phyloP scores from a whole-genome alignment of 2,797 vertebrate genomes.

The Siniperca obscura region DNA sequence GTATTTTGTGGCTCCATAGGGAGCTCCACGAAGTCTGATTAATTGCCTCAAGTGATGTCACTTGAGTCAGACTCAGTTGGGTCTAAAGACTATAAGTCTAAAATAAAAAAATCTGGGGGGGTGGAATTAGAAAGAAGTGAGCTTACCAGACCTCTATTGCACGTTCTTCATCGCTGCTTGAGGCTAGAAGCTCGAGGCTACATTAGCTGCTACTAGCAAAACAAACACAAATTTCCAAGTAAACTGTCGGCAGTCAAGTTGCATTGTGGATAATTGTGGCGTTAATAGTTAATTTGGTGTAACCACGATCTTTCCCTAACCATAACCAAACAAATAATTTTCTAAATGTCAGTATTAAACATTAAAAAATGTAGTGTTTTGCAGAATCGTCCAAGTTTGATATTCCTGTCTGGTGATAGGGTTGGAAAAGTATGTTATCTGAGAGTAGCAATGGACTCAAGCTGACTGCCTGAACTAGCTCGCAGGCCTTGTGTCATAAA shows the following conservation, averaged over 20 bases:
- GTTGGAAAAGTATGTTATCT: neutral
- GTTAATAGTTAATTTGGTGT: neutral
- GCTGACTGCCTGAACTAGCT: neutral
- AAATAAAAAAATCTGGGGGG: neutral
- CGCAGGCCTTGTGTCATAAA: constrained; percentile 43
- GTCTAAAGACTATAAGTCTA: neutral
- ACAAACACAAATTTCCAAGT: neutral
- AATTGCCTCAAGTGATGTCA: neutral
- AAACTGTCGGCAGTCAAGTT: neutral
- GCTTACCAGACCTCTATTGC: neutral
- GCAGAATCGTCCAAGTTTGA: constrained; percentile 1
- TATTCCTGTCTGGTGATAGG: neutral
- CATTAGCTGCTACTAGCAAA: neutral
- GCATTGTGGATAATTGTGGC: neutral
- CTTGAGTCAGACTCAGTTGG: too few relatives aligned
- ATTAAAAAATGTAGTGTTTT: neutral
- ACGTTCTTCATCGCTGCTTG: neutral
- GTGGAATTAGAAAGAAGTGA: neutral
- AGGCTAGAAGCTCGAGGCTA: too few relatives aligned
- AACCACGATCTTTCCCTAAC: neutral
- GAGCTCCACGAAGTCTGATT: too few relatives aligned
- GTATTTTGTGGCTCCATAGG: too few relatives aligned
- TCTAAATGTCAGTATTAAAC: neutral
- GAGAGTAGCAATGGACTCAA: neutral
- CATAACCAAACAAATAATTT: neutral